These are phyloP conservation scores for Macrostomum cliftonense DNA, from an alignment of 2,888 invertebrate species.

Conservation along the genomic window DNA sequence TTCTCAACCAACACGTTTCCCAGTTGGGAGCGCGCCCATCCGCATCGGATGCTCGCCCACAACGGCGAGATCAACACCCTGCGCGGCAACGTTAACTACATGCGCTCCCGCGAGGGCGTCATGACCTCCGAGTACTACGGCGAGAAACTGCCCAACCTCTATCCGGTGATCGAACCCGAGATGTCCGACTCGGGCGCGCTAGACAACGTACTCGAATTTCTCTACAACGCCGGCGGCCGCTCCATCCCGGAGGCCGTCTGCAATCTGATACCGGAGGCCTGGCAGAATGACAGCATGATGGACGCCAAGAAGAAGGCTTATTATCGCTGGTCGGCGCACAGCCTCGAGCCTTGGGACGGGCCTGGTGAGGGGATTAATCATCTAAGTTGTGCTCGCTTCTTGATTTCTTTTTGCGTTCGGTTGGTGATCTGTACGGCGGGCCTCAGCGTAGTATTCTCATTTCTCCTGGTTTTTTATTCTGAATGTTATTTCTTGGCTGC, in stretches of 20 bases:
- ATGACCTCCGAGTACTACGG: slow-evolving; percentile 73
- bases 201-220: slow-evolving; percentile 90
- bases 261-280: slow-evolving; percentile 95
- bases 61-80: slow-evolving; percentile 98
- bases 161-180: slow-evolving; percentile 90
- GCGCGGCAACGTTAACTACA: slow-evolving; percentile 87
- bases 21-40: slow-evolving; percentile 96
- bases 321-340: slow-evolving; percentile 85
- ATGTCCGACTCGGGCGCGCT: slow-evolving; percentile 91
- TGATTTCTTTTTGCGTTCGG: no score
- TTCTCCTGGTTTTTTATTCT: no score
- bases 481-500: not conserved
- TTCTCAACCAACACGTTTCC: slow-evolving; percentile 99
- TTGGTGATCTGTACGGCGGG: no score
- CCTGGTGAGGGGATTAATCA: slow-evolving; percentile 26
- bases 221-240: slow-evolving; percentile 74
- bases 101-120: slow-evolving; percentile 93
- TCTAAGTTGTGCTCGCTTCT: not conserved
- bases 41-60: slow-evolving; percentile 74
- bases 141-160: slow-evolving; percentile 62
- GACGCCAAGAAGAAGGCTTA: slow-evolving; percentile 73
- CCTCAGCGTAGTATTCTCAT: no score
- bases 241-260: slow-evolving; percentile 84
- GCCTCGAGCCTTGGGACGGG: slow-evolving; percentile 99
- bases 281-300: slow-evolving; percentile 85